Conservation (phyloP, 2,113 vertebrate genomes). For the Sakesphorus luctuosus region DNA sequence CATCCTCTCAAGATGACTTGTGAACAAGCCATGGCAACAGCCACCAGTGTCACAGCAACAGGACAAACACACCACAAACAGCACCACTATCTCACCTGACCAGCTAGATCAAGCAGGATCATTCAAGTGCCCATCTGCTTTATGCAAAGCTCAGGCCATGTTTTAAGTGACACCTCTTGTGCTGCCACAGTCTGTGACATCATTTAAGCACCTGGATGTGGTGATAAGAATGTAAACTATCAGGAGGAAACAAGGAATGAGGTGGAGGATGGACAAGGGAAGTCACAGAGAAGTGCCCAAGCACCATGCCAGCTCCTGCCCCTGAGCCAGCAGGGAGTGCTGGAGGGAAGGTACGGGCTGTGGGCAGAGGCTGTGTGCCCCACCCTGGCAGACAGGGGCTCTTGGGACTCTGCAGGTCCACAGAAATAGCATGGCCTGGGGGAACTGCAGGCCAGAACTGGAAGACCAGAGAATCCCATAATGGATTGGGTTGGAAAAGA, state of each 20-base stretch:
- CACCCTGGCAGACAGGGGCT: neutral
- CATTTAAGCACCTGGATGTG: neutral
- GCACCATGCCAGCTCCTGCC: neutral
- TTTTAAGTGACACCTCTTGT: neutral
- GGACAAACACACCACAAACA: neutral
- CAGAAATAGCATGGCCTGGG: fast-evolving
- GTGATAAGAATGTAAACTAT: fast-evolving
- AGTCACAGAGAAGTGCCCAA: neutral
- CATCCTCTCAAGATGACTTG: neutral
- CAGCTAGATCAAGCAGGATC: neutral
- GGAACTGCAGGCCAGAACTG: neutral
- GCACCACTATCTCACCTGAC: neutral
- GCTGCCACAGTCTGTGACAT: neutral
- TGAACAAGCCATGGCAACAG: neutral
- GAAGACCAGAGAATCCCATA: too few relatives aligned
- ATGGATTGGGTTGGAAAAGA: too few relatives aligned
- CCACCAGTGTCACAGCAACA: neutral
- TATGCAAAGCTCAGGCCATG: neutral
- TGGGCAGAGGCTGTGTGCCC: neutral
- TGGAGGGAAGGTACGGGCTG: neutral
- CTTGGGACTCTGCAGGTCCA: neutral
- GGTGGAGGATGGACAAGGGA: neutral
- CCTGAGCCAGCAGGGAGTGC: neutral
- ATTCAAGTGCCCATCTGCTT: neutral
- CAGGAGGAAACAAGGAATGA: neutral